These are phyloP conservation scores for Prolemur simus DNA, from an alignment of 2,113 vertebrate species.

Conservation along the genomic window DNA sequence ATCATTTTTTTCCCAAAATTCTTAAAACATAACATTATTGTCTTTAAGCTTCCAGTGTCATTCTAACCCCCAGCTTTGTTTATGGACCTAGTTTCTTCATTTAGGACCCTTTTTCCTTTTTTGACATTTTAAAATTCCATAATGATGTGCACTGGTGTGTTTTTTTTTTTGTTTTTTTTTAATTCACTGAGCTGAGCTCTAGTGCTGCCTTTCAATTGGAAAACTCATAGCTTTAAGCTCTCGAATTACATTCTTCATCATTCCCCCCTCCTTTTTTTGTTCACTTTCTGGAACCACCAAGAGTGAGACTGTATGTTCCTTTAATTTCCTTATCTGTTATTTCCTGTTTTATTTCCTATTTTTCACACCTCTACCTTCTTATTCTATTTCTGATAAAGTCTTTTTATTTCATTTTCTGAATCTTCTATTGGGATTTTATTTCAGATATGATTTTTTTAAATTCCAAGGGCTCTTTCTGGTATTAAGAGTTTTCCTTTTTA, in stretches of 20 bases:
- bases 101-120: too few species aligned
- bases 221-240: background rate
- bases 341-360: background rate
- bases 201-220: background rate
- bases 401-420: background rate
- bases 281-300: background rate
- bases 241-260: background rate
- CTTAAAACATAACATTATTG: background rate
- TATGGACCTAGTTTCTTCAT: background rate
- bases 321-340: background rate
- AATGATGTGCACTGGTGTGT: background rate
- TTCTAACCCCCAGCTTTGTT: background rate
- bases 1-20: background rate
- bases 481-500: background rate
- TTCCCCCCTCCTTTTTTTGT: background rate
- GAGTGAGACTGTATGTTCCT: background rate
- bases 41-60: background rate
- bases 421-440: background rate
- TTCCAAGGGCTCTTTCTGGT: background rate
- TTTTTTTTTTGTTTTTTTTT: background rate
- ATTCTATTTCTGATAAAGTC: background rate
- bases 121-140: background rate
- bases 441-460: background rate
- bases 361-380: background rate
- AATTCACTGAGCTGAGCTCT: background rate